A percentile compares a stretch with the other conserved stretches of the same genome.
phyloP scores from a whole-genome alignment of 2,113 vertebrate genomes.

The Grammomys surdaster region DNA sequence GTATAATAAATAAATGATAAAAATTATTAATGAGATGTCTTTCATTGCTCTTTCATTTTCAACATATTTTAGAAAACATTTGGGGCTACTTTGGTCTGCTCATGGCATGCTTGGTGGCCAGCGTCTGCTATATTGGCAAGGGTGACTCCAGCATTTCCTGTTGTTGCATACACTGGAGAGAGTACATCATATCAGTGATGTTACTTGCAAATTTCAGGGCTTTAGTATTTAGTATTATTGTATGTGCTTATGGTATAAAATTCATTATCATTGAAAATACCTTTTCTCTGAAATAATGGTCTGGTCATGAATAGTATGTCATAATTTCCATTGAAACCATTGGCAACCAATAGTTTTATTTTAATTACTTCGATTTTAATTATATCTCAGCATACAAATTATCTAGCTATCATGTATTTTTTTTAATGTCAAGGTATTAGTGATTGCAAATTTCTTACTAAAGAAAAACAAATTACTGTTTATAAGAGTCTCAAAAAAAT shows the following conservation, averaged over 20 bases:
- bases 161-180: not conserved
- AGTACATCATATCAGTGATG: not conserved
- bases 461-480: not conserved
- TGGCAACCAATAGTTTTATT: not conserved
- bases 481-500: not conserved
- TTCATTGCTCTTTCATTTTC: not conserved
- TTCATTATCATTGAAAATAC: not conserved
- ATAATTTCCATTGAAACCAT: not conserved
- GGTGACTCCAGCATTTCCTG: not conserved
- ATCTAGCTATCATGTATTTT: not conserved
- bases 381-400: not conserved
- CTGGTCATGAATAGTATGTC: not conserved
- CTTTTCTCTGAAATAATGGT: slow-evolving; percentile 2
- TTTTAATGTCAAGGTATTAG: not conserved
- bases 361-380: not conserved
- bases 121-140: not conserved
- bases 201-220: not conserved
- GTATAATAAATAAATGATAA: too few relatives aligned
- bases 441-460: not conserved
- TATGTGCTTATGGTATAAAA: not conserved
- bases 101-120: not conserved
- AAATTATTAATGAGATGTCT: slow-evolving; percentile 13
- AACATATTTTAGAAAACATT: not conserved
- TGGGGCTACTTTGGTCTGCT: not conserved
- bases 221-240: not conserved